A percentile compares a stretch with the other conserved stretches of the same genome.
Conservation (phyloP, 2,113 vertebrate genomes). For the Rhea pennata region DNA sequence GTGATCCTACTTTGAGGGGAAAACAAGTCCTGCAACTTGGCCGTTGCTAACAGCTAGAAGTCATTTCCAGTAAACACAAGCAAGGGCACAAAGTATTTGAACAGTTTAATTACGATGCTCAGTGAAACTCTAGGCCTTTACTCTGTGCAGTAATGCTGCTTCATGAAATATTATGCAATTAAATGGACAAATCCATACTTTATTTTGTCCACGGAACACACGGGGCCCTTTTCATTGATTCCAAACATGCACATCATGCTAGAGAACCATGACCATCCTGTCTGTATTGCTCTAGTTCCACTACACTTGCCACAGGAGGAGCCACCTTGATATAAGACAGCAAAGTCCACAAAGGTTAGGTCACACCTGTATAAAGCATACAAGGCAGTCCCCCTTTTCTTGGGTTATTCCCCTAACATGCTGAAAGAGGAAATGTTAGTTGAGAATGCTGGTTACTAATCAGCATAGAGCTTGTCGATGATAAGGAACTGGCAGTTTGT, state of each 20-base stretch:
- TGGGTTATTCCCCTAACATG: not conserved
- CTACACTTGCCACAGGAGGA: not conserved
- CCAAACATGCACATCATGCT: not conserved
- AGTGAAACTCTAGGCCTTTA: not conserved
- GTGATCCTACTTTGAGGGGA: not conserved
- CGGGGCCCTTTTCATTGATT: fast-evolving
- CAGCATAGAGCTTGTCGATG: not conserved
- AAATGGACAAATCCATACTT: not conserved
- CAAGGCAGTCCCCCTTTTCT: not conserved
- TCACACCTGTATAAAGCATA: not conserved
- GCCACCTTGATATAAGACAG: not conserved
- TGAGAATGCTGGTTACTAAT: not conserved
- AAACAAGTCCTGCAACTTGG: not conserved
- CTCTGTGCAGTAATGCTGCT: not conserved
- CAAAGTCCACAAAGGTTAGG: fast-evolving
- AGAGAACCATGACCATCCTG: not conserved
- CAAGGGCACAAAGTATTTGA: too few species aligned
- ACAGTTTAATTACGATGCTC: too few species aligned
- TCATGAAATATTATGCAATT: not conserved
- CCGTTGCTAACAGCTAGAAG: too few species aligned
- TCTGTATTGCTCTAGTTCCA: not conserved
- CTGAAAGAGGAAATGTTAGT: not conserved
- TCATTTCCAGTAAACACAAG: too few species aligned
- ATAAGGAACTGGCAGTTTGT: not conserved
- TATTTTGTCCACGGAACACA: not conserved